Percentiles rank a stretch among this genome's conserved stretches.
These are phyloP conservation scores for Oryzias javanicus DNA, from an alignment of 2,113 vertebrate genomes.

Conservation along the genomic window DNA sequence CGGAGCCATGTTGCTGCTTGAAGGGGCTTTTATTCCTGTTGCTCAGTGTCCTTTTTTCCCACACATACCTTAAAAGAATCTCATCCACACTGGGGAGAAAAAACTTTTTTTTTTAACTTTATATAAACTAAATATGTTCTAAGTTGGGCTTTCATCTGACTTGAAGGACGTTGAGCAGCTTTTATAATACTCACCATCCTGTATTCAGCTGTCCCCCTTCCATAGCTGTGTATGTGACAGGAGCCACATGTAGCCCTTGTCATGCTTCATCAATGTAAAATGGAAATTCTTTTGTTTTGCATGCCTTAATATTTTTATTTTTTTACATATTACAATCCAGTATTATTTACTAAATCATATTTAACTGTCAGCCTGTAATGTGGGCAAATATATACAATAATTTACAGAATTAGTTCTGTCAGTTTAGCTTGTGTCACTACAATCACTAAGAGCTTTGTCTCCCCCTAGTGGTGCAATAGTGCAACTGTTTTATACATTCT, in stretches of 20 bases:
- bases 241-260: constrained; percentile 4
- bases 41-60: background rate
- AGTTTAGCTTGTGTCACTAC: background rate
- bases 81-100: background rate
- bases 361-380: no score
- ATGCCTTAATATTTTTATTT: background rate
- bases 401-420: background rate
- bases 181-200: constrained; percentile 24
- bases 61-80: background rate
- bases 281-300: background rate
- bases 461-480: constrained; percentile 55
- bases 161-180: constrained; percentile 12
- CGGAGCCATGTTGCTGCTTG: background rate
- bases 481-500: background rate
- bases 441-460: constrained; percentile 47
- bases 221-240: constrained; percentile 10
- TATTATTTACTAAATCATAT: no score
- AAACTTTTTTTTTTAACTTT: constrained; percentile 2
- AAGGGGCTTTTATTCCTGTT: constrained; percentile 7
- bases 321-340: no score
- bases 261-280: background rate
- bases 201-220: constrained; percentile 23
- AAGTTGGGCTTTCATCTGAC: constrained; percentile 20
- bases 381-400: background rate
- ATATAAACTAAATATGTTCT: constrained; percentile 17